Evolutionary conservation across 2,888 invertebrate genomes (phyloP).

Genomic region (Petrophora chlorosata): DNA sequence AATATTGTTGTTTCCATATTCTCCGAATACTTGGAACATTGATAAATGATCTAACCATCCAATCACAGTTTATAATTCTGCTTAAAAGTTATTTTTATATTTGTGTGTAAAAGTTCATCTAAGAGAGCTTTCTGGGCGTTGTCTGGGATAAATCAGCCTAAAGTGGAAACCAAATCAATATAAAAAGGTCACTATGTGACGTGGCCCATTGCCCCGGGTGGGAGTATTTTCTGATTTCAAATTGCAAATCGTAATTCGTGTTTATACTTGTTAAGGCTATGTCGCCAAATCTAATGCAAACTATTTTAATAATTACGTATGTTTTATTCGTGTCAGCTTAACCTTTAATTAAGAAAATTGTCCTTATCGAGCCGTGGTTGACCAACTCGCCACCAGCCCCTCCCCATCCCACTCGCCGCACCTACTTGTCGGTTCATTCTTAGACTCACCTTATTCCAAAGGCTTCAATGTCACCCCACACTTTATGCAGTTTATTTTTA

Average conservation of each 20-base stretch:
- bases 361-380: constrained; percentile 83
- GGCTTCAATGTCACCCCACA: constrained; percentile 63
- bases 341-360: constrained; percentile 67
- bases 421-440: constrained; percentile 58
- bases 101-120: constrained; percentile 41
- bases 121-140: constrained; percentile 67
- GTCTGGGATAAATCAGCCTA: constrained; percentile 85
- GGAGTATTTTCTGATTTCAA: constrained; percentile 57
- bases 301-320: constrained; percentile 23
- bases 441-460: constrained; percentile 60
- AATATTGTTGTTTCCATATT: constrained; percentile 68
- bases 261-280: constrained; percentile 56
- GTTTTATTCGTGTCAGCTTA: constrained; percentile 58
- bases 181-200: constrained; percentile 89
- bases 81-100: constrained; percentile 27
- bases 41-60: constrained; percentile 8
- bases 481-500: constrained; percentile 64
- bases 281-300: constrained; percentile 44
- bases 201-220: constrained; percentile 85
- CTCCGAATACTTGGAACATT: constrained; percentile 65
- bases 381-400: constrained; percentile 68
- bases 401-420: constrained; percentile 60
- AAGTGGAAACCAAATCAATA: constrained; percentile 93
- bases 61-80: not conserved
- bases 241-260: constrained; percentile 58